phyloP scores from a whole-genome alignment of 1,140 invertebrate genomes.

The Callitettix versicolor region DNA sequence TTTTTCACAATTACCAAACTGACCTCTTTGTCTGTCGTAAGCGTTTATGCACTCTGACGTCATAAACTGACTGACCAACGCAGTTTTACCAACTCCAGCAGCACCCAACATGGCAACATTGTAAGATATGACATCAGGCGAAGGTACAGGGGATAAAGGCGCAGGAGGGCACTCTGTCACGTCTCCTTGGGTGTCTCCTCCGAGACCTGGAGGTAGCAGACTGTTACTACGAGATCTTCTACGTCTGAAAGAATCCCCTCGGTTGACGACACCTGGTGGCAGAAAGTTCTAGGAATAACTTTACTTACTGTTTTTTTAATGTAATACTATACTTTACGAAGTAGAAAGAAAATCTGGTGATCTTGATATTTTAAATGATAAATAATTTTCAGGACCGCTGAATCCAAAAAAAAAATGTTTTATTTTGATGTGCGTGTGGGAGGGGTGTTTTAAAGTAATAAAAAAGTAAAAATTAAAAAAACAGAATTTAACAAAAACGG shows the following conservation, averaged over 20 bases:
- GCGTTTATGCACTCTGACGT: constrained; percentile 91
- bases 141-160: constrained; percentile 9
- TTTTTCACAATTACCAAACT: too few relatives aligned
- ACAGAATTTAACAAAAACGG: too few relatives aligned
- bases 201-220: constrained; percentile 41
- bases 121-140: constrained; percentile 36
- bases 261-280: constrained; percentile 72
- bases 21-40: constrained; percentile 49
- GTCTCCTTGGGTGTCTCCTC: constrained; percentile 29
- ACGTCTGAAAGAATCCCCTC: constrained; percentile 76
- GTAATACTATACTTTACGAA: too few relatives aligned
- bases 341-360: too few relatives aligned
- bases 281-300: too few relatives aligned
- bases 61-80: constrained; percentile 84
- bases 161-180: constrained; percentile 19
- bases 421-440: too few relatives aligned
- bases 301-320: too few relatives aligned
- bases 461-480: too few relatives aligned
- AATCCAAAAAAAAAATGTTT: constrained; percentile 12
- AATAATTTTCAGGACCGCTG: too few relatives aligned
- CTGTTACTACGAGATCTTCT: constrained; percentile 69
- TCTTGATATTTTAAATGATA: too few relatives aligned
- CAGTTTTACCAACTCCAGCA: constrained; percentile 80
- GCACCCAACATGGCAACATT: constrained; percentile 74
- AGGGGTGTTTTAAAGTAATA: too few relatives aligned